Base-by-base conservation (phyloP, 2,888 invertebrate genomes). In the Sipunculus nudus region DNA sequence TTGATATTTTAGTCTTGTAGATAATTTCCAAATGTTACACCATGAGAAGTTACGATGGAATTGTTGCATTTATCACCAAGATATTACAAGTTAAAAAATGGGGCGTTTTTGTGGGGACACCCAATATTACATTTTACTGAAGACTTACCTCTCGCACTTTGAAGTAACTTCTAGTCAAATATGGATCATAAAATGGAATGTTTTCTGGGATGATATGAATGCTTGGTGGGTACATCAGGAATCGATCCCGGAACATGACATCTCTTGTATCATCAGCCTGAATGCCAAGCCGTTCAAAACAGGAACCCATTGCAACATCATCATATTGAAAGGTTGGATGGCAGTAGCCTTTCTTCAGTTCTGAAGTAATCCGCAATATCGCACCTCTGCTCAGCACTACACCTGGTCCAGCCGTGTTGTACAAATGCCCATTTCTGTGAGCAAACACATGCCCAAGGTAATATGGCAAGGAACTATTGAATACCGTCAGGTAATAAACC, bases 401-500 rank as follows among this genome's bases (percentile, higher is more conserved):
- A 10, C 59, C 63, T 8, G 63, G 43, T 8, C 54, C 63, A 1
- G 21, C 48, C 5, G 55, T 25, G 21, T 63, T 63, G 52, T 59
- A 63, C 40, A 23, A 19, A n/a, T 41, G 8, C 8, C 54, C 59
- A 54, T 56, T 60, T 2, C 54, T 29, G 1, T 32, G 19, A n/a
- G n/a, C n/a, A 39, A 43, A 43, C 8, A 41, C 59, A 25, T 55
- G 59, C 2, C 63, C 63, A 25, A 63, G 35, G 40, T 59, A 63
- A 28, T 45, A 49, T 1, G 55, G 59, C 40, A 4, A 16, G 3
- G 43, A 31, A n/a, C 55, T 39, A 46, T 63, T 49, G n/a, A 47
- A 52, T n/a, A 63, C 58, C n/a, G 53, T 23, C 23, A 62, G 31
- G n/a, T 59, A 62, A 48, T 63, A 63, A 4, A 29, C 32, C 13